These are phyloP conservation scores for Drosophila melanosoma DNA, from an alignment of 2,888 invertebrate species.

Conservation along the genomic window DNA sequence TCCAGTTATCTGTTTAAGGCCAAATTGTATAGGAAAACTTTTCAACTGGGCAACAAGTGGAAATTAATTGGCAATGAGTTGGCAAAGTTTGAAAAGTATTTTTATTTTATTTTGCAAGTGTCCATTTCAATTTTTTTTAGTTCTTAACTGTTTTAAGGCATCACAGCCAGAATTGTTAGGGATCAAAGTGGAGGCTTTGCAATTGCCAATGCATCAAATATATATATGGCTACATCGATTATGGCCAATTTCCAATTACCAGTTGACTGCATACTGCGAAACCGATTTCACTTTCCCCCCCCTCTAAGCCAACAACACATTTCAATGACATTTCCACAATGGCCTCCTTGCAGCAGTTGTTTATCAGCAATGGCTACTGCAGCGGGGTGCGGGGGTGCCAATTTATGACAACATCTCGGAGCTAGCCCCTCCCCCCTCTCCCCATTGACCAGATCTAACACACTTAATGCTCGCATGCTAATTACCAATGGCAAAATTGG, in stretches of 20 bases:
- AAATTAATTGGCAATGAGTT: background rate
- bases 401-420: slow-evolving; percentile 48
- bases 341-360: slow-evolving; percentile 16
- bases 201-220: slow-evolving; percentile 10
- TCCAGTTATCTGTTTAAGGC: background rate
- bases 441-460: background rate
- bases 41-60: background rate
- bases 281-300: background rate
- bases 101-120: background rate
- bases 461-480: slow-evolving; percentile 43
- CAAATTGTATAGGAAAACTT: background rate
- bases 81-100: background rate
- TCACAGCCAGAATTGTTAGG: slow-evolving; percentile 31
- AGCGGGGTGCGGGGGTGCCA: slow-evolving; percentile 25
- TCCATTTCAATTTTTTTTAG: background rate
- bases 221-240: slow-evolving; percentile 22
- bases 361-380: slow-evolving; percentile 17
- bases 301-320: slow-evolving; percentile 9
- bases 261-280: slow-evolving; percentile 20
- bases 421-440: background rate
- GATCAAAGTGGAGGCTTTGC: slow-evolving; percentile 7
- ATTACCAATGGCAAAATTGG: slow-evolving; percentile 49
- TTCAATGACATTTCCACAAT: slow-evolving; percentile 1
- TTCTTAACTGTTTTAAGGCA: background rate
- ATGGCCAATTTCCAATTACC: slow-evolving; percentile 39